Percentiles rank a stretch among this genome's conserved stretches.
Evolutionary conservation across 2,888 invertebrate genomes (phyloP).

Genomic region (Pherbina coryleti): DNA sequence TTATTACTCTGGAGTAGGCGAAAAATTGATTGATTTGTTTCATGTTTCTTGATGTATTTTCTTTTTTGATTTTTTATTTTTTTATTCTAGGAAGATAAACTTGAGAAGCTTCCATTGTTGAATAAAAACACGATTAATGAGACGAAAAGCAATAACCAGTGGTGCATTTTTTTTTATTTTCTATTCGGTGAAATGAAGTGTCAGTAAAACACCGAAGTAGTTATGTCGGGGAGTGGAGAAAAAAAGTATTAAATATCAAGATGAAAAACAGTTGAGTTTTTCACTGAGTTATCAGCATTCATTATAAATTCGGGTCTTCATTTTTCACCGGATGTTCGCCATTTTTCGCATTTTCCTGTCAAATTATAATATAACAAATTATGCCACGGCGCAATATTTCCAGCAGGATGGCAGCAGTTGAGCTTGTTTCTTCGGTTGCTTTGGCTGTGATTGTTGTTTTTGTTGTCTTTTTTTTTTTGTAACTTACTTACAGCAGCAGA

Average conservation of each 20-base stretch:
- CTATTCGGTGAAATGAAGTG: neutral
- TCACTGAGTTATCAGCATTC: constrained; percentile 13
- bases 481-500: neutral
- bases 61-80: too few species aligned
- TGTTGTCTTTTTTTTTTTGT: too few species aligned
- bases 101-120: too few species aligned
- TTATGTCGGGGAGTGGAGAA: neutral
- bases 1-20: too few species aligned
- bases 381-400: neutral
- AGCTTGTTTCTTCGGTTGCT: neutral
- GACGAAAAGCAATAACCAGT: too few species aligned
- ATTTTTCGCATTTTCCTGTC: constrained; percentile 20
- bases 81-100: too few species aligned
- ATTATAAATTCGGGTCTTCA: neutral
- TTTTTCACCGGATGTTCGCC: constrained; percentile 2
- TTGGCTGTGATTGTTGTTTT: too few species aligned
- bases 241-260: neutral
- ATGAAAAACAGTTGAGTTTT: neutral
- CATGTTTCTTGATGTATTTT: too few species aligned
- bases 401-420: neutral
- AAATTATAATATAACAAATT: constrained; percentile 21
- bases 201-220: neutral
- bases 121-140: too few species aligned
- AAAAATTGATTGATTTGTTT: too few species aligned
- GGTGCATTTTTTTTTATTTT: neutral